These are phyloP conservation scores for Lamproptera curius DNA, from an alignment of 2,888 invertebrate genomes.

Conservation along the genomic window DNA sequence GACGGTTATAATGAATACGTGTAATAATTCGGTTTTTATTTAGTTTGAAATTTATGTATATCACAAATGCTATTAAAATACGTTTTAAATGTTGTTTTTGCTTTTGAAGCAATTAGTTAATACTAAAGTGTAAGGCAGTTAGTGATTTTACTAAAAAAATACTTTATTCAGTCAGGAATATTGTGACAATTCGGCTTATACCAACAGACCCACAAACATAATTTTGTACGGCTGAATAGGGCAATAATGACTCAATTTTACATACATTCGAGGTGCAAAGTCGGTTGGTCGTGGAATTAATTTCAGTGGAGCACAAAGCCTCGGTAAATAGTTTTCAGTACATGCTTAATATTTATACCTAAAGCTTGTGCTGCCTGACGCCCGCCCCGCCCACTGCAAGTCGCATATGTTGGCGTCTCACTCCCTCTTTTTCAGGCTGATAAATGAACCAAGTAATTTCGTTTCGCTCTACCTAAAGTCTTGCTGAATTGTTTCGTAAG, in stretches of 20 bases:
- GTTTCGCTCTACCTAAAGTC: constrained; percentile 22
- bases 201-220: no score
- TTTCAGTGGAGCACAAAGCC: constrained; percentile 2
- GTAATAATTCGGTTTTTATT: no score
- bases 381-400: constrained; percentile 52
- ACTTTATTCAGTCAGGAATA: no score
- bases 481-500: constrained; percentile 21
- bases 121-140: no score
- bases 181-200: no score
- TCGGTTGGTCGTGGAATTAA: not conserved
- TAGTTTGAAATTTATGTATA: no score
- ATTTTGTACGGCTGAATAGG: no score
- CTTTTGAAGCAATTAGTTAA: no score
- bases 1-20: no score
- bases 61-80: no score
- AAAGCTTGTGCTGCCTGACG: constrained; percentile 11
- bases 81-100: no score
- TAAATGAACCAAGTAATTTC: constrained; percentile 28
- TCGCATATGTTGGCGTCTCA: constrained; percentile 35
- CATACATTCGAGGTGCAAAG: not conserved
- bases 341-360: constrained; percentile 24
- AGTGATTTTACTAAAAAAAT: no score
- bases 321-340: constrained; percentile 18
- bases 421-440: constrained; percentile 26
- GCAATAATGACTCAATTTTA: not conserved